Percentiles rank a stretch among this genome's conserved stretches.
Conservation (phyloP, 1,140 invertebrate genomes). For the Anagrus nilaparvatae region DNA sequence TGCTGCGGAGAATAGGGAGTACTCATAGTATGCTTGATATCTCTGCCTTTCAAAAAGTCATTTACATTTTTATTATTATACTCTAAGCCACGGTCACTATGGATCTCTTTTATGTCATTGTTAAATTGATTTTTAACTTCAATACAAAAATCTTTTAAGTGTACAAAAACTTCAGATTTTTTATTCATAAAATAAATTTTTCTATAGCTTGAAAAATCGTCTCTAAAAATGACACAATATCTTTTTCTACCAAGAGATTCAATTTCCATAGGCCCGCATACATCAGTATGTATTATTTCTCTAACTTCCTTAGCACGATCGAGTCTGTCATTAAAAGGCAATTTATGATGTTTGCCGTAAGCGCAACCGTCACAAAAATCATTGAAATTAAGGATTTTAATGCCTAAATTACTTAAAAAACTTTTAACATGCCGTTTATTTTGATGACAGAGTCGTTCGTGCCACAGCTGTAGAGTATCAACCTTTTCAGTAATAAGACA, state of each 20-base stretch:
- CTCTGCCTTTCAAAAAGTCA: conserved; percentile 19
- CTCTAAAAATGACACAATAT: conserved; percentile 1
- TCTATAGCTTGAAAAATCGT: conserved; percentile 5
- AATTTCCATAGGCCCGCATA: conserved; percentile 7
- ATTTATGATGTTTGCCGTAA: not conserved
- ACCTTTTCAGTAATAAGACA: no score
- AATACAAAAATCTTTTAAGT: not conserved
- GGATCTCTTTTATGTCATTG: not conserved
- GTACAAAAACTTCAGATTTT: conserved; percentile 19
- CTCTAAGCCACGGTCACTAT: conserved; percentile 19
- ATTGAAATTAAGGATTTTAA: no score
- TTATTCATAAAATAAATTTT: conserved; percentile 26
- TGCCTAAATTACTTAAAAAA: no score
- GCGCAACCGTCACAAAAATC: not conserved
- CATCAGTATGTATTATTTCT: conserved; percentile 1
- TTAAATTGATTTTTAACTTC: conserved; percentile 5
- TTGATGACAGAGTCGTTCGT: no score
- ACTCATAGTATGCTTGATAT: conserved; percentile 16
- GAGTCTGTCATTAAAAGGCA: not conserved
- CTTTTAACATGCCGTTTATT: no score
- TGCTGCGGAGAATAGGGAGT: conserved; percentile 33
- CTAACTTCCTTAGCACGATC: no score
- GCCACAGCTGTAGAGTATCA: no score
- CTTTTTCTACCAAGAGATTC: not conserved
- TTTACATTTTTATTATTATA: conserved; percentile 15